phyloP scores from a whole-genome alignment of 2,888 invertebrate genomes.

The Drosophila macrothrix region DNA sequence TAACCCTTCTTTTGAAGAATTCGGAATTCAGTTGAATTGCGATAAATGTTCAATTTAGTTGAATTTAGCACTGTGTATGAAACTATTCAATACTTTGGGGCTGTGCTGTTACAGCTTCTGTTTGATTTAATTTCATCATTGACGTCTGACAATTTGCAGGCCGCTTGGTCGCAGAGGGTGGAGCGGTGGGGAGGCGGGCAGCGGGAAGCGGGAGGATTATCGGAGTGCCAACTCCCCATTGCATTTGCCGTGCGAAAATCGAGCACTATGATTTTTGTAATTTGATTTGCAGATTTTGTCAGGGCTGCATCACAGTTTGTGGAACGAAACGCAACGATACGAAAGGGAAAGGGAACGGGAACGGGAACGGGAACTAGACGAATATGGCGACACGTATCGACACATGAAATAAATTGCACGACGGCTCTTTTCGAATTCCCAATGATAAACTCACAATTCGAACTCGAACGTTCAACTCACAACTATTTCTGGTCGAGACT shows the following conservation, averaged over 20 bases:
- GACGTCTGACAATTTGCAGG: constrained; percentile 79
- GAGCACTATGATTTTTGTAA: constrained; percentile 79
- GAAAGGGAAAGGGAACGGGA: background rate
- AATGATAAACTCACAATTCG: constrained; percentile 62
- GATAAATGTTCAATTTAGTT: background rate
- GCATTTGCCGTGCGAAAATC: constrained; percentile 77
- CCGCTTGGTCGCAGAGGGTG: constrained; percentile 56
- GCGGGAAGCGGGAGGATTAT: background rate
- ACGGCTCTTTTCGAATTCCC: constrained; percentile 60
- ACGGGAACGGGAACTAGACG: background rate
- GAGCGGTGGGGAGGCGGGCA: background rate
- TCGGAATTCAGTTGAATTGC: too few relatives aligned
- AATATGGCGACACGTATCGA: constrained; percentile 63
- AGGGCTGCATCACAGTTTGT: background rate
- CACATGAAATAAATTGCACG: constrained; percentile 73
- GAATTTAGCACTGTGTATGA: background rate
- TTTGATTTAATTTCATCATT: constrained; percentile 80
- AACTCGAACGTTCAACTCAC: constrained; percentile 7
- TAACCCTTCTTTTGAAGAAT: background rate
- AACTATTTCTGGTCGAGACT: constrained; percentile 8
- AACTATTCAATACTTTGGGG: constrained; percentile 19
- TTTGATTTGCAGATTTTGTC: constrained; percentile 80
- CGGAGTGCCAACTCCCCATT: constrained; percentile 53
- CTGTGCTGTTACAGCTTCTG: constrained; percentile 65
- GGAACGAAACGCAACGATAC: background rate